Evolutionary conservation across 2,113 vertebrate species (phyloP).

Genomic region (Corythoichthys haematopterus): DNA sequence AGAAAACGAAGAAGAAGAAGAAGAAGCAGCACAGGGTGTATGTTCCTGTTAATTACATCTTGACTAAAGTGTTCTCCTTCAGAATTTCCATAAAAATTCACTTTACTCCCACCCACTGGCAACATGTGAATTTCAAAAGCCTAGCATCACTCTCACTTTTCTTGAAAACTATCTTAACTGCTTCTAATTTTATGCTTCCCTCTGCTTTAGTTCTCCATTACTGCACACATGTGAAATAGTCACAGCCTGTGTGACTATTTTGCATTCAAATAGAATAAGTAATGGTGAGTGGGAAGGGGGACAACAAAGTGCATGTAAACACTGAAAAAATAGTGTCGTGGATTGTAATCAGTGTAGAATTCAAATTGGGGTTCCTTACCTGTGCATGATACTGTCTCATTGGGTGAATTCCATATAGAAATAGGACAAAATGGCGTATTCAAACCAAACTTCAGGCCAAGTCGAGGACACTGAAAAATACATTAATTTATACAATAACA

Average conservation of each 20-base stretch:
- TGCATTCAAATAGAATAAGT: background rate
- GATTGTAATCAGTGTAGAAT: background rate
- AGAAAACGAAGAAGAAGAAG: conserved; percentile 26
- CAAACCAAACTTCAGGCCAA: no score
- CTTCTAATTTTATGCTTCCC: conserved; percentile 68
- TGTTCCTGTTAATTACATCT: conserved; percentile 54
- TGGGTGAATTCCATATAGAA: no score
- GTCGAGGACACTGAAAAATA: no score
- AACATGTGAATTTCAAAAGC: conserved; percentile 36
- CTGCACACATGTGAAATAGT: background rate
- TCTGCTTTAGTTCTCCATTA: conserved; percentile 47
- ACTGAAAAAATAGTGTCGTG: background rate
- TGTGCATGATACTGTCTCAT: no score
- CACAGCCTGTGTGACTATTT: background rate
- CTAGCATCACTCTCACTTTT: conserved; percentile 38
- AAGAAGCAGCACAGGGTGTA: conserved; percentile 41
- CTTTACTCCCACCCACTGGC: conserved; percentile 15
- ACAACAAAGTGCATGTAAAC: background rate
- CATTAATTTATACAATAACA: no score
- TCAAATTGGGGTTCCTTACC: no score
- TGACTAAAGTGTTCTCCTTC: conserved; percentile 28
- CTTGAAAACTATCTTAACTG: conserved; percentile 60
- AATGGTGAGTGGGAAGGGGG: background rate
- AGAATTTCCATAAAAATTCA: conserved; percentile 28
- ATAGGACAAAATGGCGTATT: background rate